Conservation (phyloP, 1,140 invertebrate species). For the Epicauta chinensis region DNA sequence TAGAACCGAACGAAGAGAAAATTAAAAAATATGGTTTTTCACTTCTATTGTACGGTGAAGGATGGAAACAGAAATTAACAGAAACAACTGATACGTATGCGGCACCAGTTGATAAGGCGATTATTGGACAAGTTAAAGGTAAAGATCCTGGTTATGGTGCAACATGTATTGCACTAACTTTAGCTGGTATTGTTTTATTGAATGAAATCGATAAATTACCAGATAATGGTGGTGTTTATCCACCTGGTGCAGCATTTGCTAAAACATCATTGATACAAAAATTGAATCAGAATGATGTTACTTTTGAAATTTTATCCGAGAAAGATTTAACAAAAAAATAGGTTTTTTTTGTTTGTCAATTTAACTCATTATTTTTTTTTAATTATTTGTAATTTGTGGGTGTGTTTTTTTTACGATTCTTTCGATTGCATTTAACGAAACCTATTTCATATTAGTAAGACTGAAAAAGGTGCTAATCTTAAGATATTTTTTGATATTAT, state of each 20-base stretch:
- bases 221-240: conserved; percentile 54
- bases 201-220: conserved; percentile 73
- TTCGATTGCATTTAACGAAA: no score
- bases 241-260: conserved; percentile 54
- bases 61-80: conserved; percentile 66
- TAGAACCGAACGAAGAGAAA: conserved; percentile 58
- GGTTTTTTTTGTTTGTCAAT: no score
- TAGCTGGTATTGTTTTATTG: conserved; percentile 68
- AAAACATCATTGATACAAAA: conserved; percentile 57
- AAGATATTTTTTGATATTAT: no score
- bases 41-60: conserved; percentile 65
- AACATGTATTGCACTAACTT: conserved; percentile 66
- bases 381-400: no score
- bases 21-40: conserved; percentile 58
- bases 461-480: no score
- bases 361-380: no score
- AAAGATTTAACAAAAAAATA: conserved; percentile 27
- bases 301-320: conserved; percentile 49
- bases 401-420: no score
- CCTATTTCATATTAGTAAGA: no score
- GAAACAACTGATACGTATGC: conserved; percentile 56
- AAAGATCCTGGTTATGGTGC: conserved; percentile 77
- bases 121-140: conserved; percentile 57
- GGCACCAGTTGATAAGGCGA: conserved; percentile 56
- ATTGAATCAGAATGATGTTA: conserved; percentile 52